Base-by-base conservation (phyloP, 2,888 invertebrate species). In the Dynastes hyllus region DNA sequence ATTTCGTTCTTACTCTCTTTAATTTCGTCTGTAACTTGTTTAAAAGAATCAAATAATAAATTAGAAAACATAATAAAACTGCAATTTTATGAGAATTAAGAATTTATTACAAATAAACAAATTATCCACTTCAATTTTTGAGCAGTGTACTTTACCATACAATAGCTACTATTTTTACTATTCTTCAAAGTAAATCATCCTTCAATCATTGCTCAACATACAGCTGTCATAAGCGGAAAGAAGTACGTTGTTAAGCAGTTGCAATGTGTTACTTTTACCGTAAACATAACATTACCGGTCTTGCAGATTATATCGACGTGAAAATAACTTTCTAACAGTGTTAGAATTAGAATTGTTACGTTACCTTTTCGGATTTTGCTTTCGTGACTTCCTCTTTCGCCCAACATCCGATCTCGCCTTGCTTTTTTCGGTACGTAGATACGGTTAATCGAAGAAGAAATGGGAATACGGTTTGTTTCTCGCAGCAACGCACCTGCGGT, bases 241-340 rank as follows among this genome's bases (percentile, higher is more conserved):
- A 11, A 45, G 45, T 45, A 45, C 45, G 45, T 16, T 55, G 5
- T 22, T 22, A 55, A 16, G 13, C 55, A 55, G 55, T 1, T 13
- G 16, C 16, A 16, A 55, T n/a, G n/a, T 16, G 16, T 55, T 55
- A 55, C 55, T 55, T 55, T 55, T 55, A 55, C 55, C 63, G 32
- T 66, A 66, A 66, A 66, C 16, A 22, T 37, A 6, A 66, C 45
- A 66, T 45, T 66, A 40, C 40, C 40, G 40, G 32, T 66, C 16
- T 66, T 40, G 37, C 40, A 37, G 13, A 16, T 40, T 55, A 55
- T 13, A 11, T 45, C 55, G 40, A 66, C 8, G 40, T 40, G 22
- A 66, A 66, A 66, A 66, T 66, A 37, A 66, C 66, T 37, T 66
- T 66, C 66, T 40, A 66, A 66, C 40, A 66, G 13, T 40, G 40